Evolutionary conservation across 2,888 invertebrate species (phyloP), one percentile per base, ranked within the genome.

Genomic region (Pterobdella sp.): DNA sequence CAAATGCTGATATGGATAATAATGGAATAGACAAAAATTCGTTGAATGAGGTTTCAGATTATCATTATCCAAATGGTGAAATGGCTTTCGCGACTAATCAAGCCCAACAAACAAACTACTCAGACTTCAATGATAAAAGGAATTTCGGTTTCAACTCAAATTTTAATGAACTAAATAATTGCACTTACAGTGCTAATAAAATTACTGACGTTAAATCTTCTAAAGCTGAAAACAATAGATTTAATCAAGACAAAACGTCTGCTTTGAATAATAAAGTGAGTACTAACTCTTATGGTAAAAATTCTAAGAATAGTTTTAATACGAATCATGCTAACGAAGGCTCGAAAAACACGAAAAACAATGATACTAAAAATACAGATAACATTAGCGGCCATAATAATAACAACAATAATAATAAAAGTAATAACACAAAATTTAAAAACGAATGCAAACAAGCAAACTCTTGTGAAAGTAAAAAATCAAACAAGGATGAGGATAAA

Each of bases 221-320:
- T 56, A 56, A 56, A 26, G n/a, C 4, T 56, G 26, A 56, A 26
- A 56, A 56, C 26, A 56, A 56, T n/a, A 56, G n/a, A 26, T 26
- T 4, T 56, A 56, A 56, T 56, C 4, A 56, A 26, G 26, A n/a
- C n/a, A n/a, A 56, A n/a, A n/a, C 60, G 18, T 56, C 60, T 56
- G 60, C n/a, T 56, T 56, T 56, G 60, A 56, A 56, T 56, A 56
- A n/a, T 26, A 56, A 56, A n/a, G 26, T 56, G 60, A 56, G 60
- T 56, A 26, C 60, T 56, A 7, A 42, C 18, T 56, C 60, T 4
- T 56, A 26, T 26, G 26, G 60, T 26, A 56, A 56, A 56, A 7
- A 7, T 56, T 56, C 60, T n/a, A 56, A 56, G 60, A 56, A 56
- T 56, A 56, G 3, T n/a, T 56, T 26, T 56, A n/a, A 56, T 56